Evolutionary conservation across 2,113 vertebrate species (phyloP).

Genomic region (Pygoscelis antarcticus): DNA sequence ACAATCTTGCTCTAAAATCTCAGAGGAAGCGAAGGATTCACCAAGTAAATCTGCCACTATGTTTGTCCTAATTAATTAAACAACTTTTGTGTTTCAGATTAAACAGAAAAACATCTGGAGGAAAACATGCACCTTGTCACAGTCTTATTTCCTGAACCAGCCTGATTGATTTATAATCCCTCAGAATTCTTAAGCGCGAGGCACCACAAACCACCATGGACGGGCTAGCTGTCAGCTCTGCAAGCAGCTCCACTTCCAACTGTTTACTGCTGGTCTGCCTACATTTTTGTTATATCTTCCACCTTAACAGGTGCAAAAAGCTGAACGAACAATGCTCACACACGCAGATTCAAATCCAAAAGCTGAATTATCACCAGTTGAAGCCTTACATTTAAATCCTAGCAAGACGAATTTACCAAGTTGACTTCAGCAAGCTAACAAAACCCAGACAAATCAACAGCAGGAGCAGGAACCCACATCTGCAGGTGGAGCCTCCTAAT

Average conservation of each 20-base stretch:
- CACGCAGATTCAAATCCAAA: neutral
- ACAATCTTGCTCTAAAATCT: slow-evolving; percentile 10
- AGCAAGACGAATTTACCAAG: neutral
- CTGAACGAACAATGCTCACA: neutral
- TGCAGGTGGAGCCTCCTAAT: neutral
- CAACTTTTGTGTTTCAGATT: slow-evolving; percentile 31
- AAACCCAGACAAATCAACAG: too few species aligned
- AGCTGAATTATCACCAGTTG: neutral
- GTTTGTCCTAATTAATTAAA: slow-evolving; percentile 65
- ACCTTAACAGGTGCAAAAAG: neutral
- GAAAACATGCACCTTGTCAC: slow-evolving; percentile 33
- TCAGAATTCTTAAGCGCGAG: neutral
- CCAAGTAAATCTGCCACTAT: slow-evolving; percentile 1
- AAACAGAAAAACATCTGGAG: slow-evolving; percentile 58
- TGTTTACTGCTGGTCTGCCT: neutral
- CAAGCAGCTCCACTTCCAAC: neutral
- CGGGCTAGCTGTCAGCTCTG: neutral
- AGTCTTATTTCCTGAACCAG: slow-evolving; percentile 27
- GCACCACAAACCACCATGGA: neutral
- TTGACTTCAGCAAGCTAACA: neutral
- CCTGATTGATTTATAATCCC: slow-evolving; percentile 50
- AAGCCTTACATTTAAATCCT: neutral
- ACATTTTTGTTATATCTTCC: neutral
- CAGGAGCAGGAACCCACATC: neutral
- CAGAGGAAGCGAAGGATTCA: slow-evolving; percentile 15